Percentiles rank a stretch among this genome's conserved stretches.
phyloP scores from a whole-genome alignment of 2,113 vertebrate species.

The Tachysurus vachellii region DNA sequence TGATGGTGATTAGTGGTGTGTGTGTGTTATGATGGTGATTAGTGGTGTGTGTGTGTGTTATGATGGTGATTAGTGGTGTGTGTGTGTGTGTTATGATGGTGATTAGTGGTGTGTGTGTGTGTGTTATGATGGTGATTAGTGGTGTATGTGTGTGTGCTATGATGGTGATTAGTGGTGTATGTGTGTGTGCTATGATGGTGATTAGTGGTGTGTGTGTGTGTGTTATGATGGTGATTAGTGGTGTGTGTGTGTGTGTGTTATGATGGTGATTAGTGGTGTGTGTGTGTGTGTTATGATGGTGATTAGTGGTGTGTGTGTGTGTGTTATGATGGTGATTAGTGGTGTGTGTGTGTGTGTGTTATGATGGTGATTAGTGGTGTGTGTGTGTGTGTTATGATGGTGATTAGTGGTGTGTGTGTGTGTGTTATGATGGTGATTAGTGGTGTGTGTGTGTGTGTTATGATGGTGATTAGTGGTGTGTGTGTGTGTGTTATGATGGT shows the following conservation, averaged over 20 bases:
- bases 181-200: neutral
- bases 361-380: neutral
- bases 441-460: neutral
- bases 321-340: no score
- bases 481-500: neutral
- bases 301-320: neutral
- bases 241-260: no score
- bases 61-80: neutral
- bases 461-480: neutral
- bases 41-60: neutral
- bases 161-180: neutral
- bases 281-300: no score
- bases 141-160: neutral
- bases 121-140: no score
- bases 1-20: neutral
- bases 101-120: neutral
- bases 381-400: neutral
- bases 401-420: neutral
- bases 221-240: neutral
- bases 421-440: neutral
- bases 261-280: no score
- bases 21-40: neutral
- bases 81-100: neutral
- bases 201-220: no score
- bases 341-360: no score